These are phyloP conservation scores for Bombus picipes DNA, from an alignment of 1,140 invertebrate species.

Conservation along the genomic window DNA sequence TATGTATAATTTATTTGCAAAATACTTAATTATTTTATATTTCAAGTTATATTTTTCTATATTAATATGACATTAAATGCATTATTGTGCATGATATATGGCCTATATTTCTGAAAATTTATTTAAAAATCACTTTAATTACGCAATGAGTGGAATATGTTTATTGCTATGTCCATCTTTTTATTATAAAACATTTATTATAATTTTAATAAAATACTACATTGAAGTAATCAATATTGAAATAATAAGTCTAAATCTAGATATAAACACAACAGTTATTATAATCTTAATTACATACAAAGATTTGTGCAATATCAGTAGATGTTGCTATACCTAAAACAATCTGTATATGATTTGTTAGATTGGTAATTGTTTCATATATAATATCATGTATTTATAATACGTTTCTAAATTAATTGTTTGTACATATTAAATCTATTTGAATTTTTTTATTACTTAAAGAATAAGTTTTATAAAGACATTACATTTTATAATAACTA, in stretches of 20 bases:
- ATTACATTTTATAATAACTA: conserved; percentile 25
- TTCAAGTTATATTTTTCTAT: not conserved
- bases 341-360: not conserved
- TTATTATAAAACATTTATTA: conserved; percentile 25
- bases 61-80: conserved; percentile 27
- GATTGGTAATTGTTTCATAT: conserved; percentile 2
- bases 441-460: conserved; percentile 3
- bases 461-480: not conserved
- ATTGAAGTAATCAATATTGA: conserved; percentile 1
- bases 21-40: conserved; percentile 20
- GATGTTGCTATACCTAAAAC: not conserved
- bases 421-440: conserved; percentile 15
- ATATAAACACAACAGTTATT: not conserved
- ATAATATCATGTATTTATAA: not conserved
- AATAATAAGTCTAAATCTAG: conserved; percentile 2
- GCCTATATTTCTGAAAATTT: conserved; percentile 50
- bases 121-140: conserved; percentile 1
- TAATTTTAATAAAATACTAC: conserved; percentile 2
- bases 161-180: not conserved
- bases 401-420: conserved; percentile 10
- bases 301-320: conserved; percentile 20
- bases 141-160: not conserved
- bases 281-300: conserved; percentile 7
- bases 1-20: not conserved
- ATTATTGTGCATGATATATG: conserved; percentile 9